Percentiles rank a stretch among this genome's conserved stretches.
These are phyloP conservation scores for Sorex maritimensis DNA, from an alignment of 2,797 vertebrate species.

Conservation along the genomic window DNA sequence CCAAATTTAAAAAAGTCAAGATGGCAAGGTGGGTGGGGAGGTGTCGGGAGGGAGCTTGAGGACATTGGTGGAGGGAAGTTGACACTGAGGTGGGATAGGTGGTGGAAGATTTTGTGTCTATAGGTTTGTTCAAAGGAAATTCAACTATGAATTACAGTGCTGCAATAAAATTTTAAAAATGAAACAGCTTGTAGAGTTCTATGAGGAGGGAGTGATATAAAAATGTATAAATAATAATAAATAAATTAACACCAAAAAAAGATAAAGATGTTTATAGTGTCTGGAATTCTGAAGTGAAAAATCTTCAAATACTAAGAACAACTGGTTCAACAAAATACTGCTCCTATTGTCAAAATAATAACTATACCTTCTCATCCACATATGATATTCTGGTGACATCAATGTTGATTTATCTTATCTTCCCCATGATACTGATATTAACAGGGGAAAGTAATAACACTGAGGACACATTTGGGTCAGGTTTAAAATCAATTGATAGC, in stretches of 20 bases:
- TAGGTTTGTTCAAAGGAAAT: no score
- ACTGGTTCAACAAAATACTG: neutral
- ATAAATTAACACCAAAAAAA: neutral
- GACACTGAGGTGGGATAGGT: no score
- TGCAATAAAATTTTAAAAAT: no score
- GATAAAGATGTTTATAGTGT: neutral
- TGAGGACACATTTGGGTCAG: neutral
- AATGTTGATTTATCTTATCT: slow-evolving; percentile 43
- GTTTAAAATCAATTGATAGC: neutral
- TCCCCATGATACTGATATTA: neutral
- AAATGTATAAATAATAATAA: neutral
- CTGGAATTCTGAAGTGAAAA: neutral
- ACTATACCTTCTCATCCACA: neutral
- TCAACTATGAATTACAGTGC: no score
- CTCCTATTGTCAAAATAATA: slow-evolving; percentile 49
- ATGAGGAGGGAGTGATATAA: neutral
- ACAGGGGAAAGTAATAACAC: neutral
- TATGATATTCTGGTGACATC: neutral
- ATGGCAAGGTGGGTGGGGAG: no score
- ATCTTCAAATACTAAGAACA: neutral
- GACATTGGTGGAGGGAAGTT: no score
- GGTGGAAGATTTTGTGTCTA: no score
- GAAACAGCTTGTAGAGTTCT: neutral
- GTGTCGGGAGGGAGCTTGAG: no score
- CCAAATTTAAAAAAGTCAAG: no score